Evolutionary conservation across 2,888 invertebrate species (phyloP).

Genomic region (Bellardia bayeri): DNA sequence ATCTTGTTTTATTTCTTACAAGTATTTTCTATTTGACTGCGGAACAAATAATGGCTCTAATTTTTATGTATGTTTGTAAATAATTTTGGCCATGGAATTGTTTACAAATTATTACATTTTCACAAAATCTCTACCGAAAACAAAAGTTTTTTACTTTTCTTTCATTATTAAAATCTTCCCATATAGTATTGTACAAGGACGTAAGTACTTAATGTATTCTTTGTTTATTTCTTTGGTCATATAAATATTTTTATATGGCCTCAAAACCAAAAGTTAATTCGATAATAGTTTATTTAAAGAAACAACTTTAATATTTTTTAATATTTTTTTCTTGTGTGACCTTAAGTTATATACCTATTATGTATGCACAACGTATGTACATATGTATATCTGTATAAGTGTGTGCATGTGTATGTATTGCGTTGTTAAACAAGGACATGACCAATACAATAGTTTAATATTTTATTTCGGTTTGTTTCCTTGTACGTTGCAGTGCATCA

Average conservation of each 20-base stretch:
- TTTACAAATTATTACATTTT: no score
- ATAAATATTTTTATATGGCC: background rate
- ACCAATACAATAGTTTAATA: background rate
- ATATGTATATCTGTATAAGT: no score
- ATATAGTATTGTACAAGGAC: no score
- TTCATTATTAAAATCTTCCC: no score
- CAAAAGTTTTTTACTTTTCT: no score
- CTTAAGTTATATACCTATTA: background rate
- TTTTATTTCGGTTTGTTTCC: background rate
- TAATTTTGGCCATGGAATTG: no score
- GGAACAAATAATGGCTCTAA: no score
- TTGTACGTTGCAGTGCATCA: background rate
- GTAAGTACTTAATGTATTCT: background rate
- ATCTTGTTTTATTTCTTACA: no score
- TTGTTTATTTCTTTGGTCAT: no score
- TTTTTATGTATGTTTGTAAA: no score
- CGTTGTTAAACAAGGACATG: background rate
- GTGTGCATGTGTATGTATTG: background rate
- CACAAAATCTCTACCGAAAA: no score
- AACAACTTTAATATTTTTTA: constrained; percentile 2
- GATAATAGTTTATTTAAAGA: constrained; percentile 20
- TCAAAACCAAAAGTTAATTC: constrained; percentile 22
- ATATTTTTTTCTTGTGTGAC: background rate
- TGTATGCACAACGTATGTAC: background rate
- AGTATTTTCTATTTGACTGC: no score